Percentiles rank a stretch among this genome's conserved stretches.
Conservation (phyloP, 2,797 vertebrate genomes). For the Parauchenoglanis punctatus region DNA sequence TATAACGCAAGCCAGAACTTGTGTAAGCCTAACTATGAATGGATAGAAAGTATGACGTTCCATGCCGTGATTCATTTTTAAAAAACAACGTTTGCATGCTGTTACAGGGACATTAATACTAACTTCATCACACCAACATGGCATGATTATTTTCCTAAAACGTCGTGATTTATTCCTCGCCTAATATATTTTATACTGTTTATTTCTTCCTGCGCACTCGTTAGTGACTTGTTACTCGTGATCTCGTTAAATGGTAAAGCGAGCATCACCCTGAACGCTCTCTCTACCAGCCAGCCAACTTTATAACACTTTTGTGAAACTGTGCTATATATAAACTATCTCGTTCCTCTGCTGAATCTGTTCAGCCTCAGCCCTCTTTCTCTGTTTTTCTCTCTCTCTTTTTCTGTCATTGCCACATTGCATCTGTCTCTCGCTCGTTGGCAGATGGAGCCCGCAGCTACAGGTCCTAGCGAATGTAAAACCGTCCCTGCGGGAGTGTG, state of each 20-base stretch:
- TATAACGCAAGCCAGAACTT: neutral
- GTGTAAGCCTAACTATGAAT: neutral
- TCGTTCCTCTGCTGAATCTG: neutral
- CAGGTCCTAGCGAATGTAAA: conserved; percentile 22
- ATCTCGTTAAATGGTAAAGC: neutral
- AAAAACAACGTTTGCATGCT: neutral
- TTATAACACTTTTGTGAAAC: neutral
- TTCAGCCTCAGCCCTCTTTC: neutral
- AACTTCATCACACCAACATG: neutral
- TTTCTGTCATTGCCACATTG: conserved; percentile 2
- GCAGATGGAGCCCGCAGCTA: conserved; percentile 27
- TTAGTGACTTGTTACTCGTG: neutral
- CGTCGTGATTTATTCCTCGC: neutral
- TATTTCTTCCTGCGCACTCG: neutral
- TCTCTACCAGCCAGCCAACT: neutral
- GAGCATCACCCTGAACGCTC: neutral
- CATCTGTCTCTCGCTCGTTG: conserved; percentile 10
- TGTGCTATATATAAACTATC: neutral
- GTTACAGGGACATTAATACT: neutral
- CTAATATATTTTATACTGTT: neutral
- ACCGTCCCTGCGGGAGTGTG: neutral
- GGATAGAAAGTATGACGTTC: neutral
- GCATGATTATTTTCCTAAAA: neutral
- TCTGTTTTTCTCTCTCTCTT: neutral
- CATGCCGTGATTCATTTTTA: neutral